Percentiles rank a stretch among this genome's conserved stretches.
Evolutionary conservation across 2,888 invertebrate genomes (phyloP).

Genomic region (Ophioninae sp.): DNA sequence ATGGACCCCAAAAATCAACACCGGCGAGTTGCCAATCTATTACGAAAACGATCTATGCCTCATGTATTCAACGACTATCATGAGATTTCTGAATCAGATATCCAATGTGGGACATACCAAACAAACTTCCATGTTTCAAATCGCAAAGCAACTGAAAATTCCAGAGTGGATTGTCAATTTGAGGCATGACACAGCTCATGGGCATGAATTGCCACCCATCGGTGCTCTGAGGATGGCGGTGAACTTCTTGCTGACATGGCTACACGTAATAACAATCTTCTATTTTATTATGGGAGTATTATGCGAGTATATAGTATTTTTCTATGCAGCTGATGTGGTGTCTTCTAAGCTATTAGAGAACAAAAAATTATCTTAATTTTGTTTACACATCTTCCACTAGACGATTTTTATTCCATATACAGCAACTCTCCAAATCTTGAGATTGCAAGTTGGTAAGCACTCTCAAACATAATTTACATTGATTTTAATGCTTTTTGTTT

Average conservation of each 20-base stretch:
- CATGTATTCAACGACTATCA: slow-evolving; percentile 85
- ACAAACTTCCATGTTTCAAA: slow-evolving; percentile 82
- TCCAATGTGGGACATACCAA: slow-evolving; percentile 83
- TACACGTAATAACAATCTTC: slow-evolving; percentile 81
- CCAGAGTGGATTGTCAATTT: slow-evolving; percentile 91
- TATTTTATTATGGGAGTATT: neutral
- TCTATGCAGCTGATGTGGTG: neutral
- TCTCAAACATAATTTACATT: neutral
- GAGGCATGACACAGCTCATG: slow-evolving; percentile 90
- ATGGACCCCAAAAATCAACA: slow-evolving; percentile 74
- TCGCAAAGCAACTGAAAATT: slow-evolving; percentile 86
- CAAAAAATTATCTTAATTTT: neutral
- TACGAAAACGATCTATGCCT: slow-evolving; percentile 82
- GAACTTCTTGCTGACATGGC: slow-evolving; percentile 86
- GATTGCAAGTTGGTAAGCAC: neutral
- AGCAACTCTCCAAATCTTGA: neutral
- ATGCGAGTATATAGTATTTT: neutral
- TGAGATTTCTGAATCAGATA: slow-evolving; percentile 86
- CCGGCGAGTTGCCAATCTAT: slow-evolving; percentile 70
- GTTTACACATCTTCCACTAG: neutral
- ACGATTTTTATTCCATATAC: neutral
- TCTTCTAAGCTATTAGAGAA: neutral
- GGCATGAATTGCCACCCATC: slow-evolving; percentile 85
- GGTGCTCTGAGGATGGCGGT: slow-evolving; percentile 85
- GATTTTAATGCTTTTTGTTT: neutral